Conservation (phyloP, 2,888 invertebrate genomes). For the Sarcophaga caerulescens region DNA sequence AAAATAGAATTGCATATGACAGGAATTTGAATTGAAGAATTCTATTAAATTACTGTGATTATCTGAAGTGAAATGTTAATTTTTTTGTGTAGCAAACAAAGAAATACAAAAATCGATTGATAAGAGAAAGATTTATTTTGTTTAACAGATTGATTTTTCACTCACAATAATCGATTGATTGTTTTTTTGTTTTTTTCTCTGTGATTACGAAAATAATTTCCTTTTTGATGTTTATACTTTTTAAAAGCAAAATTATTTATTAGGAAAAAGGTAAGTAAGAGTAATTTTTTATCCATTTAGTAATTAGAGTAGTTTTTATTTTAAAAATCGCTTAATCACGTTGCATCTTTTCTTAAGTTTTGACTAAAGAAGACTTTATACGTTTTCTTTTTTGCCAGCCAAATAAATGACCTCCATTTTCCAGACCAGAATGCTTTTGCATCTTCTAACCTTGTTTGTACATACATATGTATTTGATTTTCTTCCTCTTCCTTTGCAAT, state of each 20-base stretch:
- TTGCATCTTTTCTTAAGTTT: too few species aligned
- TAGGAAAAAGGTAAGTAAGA: background rate
- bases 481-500: background rate
- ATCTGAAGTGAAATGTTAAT: too few species aligned
- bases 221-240: background rate
- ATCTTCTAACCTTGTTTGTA: background rate
- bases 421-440: background rate
- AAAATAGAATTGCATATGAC: too few species aligned
- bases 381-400: background rate
- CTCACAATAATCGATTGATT: background rate
- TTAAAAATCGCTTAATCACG: too few species aligned
- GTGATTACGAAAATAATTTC: background rate
- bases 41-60: too few species aligned
- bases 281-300: too few species aligned
- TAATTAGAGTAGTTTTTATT: too few species aligned
- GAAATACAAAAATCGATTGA: background rate
- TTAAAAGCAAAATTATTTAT: background rate
- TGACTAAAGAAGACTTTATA: background rate
- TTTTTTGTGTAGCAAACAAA: too few species aligned
- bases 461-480: slow-evolving; percentile 29
- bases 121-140: background rate
- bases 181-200: background rate
- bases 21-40: too few species aligned
- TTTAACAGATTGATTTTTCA: background rate
- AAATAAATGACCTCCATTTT: slow-evolving; percentile 29